Percentiles rank a stretch among this genome's conserved stretches.
Conservation (phyloP, 2,113 vertebrate species). For the Oriolus oriolus region DNA sequence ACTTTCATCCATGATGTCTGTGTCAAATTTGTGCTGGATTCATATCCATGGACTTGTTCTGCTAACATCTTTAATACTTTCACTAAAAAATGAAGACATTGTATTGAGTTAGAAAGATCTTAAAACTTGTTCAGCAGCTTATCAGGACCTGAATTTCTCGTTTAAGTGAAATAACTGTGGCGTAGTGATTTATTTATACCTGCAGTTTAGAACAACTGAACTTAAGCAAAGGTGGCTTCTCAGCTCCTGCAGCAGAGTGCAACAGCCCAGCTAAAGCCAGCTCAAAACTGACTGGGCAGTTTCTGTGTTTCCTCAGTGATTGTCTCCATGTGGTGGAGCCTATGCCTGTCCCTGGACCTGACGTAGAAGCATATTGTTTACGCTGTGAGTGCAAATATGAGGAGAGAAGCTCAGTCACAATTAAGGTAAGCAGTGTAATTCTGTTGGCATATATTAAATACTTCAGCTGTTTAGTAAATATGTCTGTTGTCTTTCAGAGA, state of each 20-base stretch:
- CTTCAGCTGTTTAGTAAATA: not conserved
- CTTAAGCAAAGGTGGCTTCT: not conserved
- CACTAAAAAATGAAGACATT: not conserved
- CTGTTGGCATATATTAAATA: not conserved
- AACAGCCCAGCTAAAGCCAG: not conserved
- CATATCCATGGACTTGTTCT: not conserved
- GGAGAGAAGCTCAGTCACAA: constrained; percentile 95
- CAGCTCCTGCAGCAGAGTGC: not conserved
- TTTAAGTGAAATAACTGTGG: not conserved
- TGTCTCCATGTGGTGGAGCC: constrained; percentile 95
- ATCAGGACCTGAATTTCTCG: not conserved
- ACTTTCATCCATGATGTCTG: not conserved
- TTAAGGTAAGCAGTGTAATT: constrained; percentile 78
- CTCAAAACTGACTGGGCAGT: not conserved
- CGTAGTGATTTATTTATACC: not conserved
- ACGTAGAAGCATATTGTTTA: constrained; percentile 96
- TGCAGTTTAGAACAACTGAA: not conserved
- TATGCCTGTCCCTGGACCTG: constrained; percentile 92
- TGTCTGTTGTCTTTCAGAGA: not conserved
- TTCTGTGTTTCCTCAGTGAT: constrained; percentile 69
- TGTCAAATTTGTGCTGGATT: not conserved
- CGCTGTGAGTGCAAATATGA: constrained; percentile 99
- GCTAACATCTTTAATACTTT: not conserved
- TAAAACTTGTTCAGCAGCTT: not conserved
- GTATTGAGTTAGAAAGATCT: not conserved